Percentiles rank a stretch among this genome's conserved stretches.
phyloP scores from a whole-genome alignment of 2,113 vertebrate genomes.

The Mionectes macconnelli region DNA sequence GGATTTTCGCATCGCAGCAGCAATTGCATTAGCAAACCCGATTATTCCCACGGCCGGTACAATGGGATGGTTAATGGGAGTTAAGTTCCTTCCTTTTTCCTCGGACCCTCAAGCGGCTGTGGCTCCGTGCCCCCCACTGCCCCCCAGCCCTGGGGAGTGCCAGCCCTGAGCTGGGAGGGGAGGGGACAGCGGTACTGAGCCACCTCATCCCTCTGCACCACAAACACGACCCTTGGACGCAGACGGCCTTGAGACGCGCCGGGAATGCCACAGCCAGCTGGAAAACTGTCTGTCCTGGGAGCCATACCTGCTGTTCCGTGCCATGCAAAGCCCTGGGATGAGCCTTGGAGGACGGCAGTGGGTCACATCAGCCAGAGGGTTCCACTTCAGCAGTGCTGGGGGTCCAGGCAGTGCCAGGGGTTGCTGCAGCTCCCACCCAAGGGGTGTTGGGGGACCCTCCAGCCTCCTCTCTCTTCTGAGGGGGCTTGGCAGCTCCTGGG shows the following conservation, averaged over 20 bases:
- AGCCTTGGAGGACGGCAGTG: not conserved
- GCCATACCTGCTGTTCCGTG: not conserved
- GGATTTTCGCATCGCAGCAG: slow-evolving; percentile 53
- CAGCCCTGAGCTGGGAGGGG: not conserved
- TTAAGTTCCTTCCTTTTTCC: not conserved
- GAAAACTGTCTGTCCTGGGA: not conserved
- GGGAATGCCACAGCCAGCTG: not conserved
- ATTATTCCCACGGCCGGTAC: slow-evolving; percentile 44
- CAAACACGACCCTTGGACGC: not conserved
- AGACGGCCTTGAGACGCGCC: not conserved
- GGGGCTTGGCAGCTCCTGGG: not conserved
- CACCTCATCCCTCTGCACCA: not conserved
- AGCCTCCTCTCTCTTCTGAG: not conserved
- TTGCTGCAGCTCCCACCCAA: not conserved
- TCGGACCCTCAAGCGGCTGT: not conserved
- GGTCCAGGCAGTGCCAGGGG: too few species aligned
- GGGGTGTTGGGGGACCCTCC: not conserved
- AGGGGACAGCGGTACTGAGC: not conserved
- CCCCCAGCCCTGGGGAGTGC: not conserved
- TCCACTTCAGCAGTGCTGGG: not conserved
- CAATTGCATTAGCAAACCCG: slow-evolving; percentile 61
- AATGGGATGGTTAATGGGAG: slow-evolving; percentile 23
- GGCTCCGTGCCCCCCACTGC: accelerated
- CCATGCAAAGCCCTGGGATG: not conserved
- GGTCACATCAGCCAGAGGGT: accelerated